Evolutionary conservation across 2,113 vertebrate genomes (phyloP).

Genomic region (Cheilinus undulatus): DNA sequence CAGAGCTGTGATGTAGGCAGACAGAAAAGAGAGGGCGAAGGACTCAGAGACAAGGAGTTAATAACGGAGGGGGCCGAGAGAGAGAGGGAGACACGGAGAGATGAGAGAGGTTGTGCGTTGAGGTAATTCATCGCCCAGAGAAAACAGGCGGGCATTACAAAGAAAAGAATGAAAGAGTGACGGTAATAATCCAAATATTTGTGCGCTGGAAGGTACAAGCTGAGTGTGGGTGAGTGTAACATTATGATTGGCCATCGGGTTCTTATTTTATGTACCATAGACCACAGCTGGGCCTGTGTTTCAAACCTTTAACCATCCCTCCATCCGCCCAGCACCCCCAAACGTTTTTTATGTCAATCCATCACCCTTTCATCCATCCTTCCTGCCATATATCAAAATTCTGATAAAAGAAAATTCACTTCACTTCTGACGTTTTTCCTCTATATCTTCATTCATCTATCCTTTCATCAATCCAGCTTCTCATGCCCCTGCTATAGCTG

Average conservation of each 20-base stretch:
- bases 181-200: conserved; percentile 78
- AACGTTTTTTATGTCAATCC: conserved; percentile 5
- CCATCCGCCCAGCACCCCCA: conserved; percentile 17
- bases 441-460: conserved; percentile 30
- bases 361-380: conserved; percentile 28
- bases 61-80: conserved; percentile 41
- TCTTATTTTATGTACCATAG: conserved; percentile 72
- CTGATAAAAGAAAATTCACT: conserved; percentile 33
- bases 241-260: conserved; percentile 75
- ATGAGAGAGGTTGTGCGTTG: conserved; percentile 60
- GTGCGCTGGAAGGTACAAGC: conserved; percentile 60
- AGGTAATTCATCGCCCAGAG: conserved; percentile 65
- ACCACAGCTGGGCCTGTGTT: conserved; percentile 71
- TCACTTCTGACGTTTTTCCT: conserved; percentile 25
- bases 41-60: conserved; percentile 51
- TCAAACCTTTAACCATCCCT: conserved; percentile 38
- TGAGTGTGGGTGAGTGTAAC: conserved; percentile 45
- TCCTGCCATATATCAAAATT: conserved; percentile 52
- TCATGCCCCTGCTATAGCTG: background rate
- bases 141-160: conserved; percentile 62
- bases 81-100: conserved; percentile 37
- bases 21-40: conserved; percentile 27
- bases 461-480: conserved; percentile 26
- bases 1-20: conserved; percentile 56
- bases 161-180: conserved; percentile 58